Base-by-base conservation (phyloP, 2,888 invertebrate species). In the Andrena dorsata region DNA sequence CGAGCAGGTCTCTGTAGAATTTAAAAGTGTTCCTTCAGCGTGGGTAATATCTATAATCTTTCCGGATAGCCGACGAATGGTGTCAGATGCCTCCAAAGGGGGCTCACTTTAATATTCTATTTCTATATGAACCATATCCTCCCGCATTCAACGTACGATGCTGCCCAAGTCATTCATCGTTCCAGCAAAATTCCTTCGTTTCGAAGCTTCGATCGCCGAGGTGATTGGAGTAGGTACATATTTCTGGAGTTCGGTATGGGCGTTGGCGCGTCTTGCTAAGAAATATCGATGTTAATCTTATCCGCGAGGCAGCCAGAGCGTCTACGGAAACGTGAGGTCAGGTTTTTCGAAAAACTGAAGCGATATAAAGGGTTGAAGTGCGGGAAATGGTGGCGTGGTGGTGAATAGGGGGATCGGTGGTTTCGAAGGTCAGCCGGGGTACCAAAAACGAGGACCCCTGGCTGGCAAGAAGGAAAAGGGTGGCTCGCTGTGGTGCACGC, bases 401-500 rank as follows among this genome's bases (percentile, higher is more conserved):
- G 10, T 28, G 49, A 26, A 53, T 41, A 28, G 49, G 53, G 53
- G 30, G 28, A 51, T 35, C 49, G 23, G 35, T n/a, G 26, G 51
- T 61, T 64, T 69, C 73, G 78, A 82, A 83, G 86, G 83, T 86
- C 86, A 83, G 73, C 66, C 26, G 23, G 60, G 83, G 81, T 86
- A 80, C 85, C 81, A 81, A 53, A 73, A 69, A 66, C 76, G 53
- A 84, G 80, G 81, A 84, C 83, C 79, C 86, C 83, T 79, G 75
- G 78, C 76, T 65, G 70, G 77, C 76, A 75, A 76, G 80, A 84
- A 85, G 86, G 84, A 86, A 88, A 84, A 88, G 86, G 84, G 85
- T 84, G 78, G 77, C 83, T 74, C 76, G 80, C 60, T 58, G 88
- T 86, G 88, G 92, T 91, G 91, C 90, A 92, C 91, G 92, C 92